Evolutionary conservation across 2,797 vertebrate species (phyloP).

Genomic region (Onychomys arenicola): DNA sequence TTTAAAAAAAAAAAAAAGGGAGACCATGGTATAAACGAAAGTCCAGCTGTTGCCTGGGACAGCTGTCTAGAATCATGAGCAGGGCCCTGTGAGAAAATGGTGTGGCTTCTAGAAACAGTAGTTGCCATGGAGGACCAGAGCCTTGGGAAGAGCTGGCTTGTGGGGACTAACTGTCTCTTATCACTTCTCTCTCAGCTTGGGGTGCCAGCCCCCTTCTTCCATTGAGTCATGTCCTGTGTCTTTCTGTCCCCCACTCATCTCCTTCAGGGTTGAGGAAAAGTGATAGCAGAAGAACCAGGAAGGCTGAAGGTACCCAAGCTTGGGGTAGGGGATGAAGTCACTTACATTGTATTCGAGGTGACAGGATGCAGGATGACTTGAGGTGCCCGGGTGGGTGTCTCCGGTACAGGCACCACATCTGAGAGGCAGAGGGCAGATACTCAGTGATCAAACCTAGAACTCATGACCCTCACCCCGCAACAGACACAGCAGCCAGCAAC

Average conservation of each 20-base stretch:
- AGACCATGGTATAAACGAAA: background rate
- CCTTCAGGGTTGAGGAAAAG: background rate
- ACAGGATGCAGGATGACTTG: constrained; percentile 98
- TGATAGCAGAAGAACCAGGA: background rate
- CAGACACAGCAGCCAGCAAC: rapidly evolving
- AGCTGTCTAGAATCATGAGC: background rate
- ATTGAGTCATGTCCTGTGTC: background rate
- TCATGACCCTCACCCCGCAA: background rate
- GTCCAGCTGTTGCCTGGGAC: background rate
- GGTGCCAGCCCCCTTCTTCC: background rate
- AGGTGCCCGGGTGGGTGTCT: constrained; percentile 95
- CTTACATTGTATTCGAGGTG: constrained; percentile 96
- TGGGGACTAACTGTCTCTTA: rapidly evolving
- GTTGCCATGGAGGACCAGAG: background rate
- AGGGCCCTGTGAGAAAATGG: background rate
- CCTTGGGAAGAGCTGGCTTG: background rate
- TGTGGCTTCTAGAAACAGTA: background rate
- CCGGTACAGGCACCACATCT: constrained; percentile 95
- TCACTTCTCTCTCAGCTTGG: background rate
- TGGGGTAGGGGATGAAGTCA: background rate
- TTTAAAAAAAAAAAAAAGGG: background rate
- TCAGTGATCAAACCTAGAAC: background rate
- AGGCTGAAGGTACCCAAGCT: background rate
- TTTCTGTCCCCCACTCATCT: background rate
- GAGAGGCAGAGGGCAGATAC: constrained; percentile 66